Evolutionary conservation across 2,888 invertebrate genomes (phyloP).

Genomic region (Ariolimax columbianus): DNA sequence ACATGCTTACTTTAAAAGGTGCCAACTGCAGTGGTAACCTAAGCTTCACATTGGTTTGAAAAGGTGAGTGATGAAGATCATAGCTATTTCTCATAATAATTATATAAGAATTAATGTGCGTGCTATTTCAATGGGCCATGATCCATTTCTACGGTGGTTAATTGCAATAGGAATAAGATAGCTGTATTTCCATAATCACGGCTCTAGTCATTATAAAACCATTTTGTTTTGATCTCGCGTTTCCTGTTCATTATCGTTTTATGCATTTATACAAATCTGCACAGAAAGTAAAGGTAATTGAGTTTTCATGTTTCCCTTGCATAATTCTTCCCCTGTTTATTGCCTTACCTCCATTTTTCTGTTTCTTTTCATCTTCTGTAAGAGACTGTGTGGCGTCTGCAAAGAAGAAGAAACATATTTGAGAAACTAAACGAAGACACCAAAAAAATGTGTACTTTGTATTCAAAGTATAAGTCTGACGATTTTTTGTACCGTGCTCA

Average conservation of each 20-base stretch:
- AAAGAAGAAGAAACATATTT: slow-evolving; percentile 39
- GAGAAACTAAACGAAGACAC: not conserved
- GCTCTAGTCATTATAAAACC: too few species aligned
- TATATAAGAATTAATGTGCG: too few species aligned
- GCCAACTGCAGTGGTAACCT: too few species aligned
- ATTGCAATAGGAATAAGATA: too few species aligned
- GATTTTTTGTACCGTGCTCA: not conserved
- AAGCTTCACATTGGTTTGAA: too few species aligned
- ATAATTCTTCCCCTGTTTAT: not conserved
- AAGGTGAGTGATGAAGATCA: too few species aligned
- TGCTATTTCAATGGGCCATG: too few species aligned
- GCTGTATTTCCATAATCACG: too few species aligned
- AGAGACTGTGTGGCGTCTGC: slow-evolving; percentile 68
- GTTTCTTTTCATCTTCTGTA: slow-evolving; percentile 71
- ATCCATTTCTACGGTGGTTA: too few species aligned
- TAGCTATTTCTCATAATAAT: too few species aligned
- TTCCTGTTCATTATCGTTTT: not conserved
- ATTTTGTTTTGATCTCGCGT: not conserved
- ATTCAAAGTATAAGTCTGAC: not conserved
- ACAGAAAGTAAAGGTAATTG: not conserved
- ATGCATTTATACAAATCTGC: not conserved
- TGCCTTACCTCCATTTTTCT: slow-evolving; percentile 67
- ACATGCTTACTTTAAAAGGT: too few species aligned
- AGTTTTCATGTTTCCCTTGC: slow-evolving; percentile 1
- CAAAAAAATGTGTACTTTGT: not conserved